Base-by-base conservation (phyloP, 2,888 invertebrate species). In the Labia minor region DNA sequence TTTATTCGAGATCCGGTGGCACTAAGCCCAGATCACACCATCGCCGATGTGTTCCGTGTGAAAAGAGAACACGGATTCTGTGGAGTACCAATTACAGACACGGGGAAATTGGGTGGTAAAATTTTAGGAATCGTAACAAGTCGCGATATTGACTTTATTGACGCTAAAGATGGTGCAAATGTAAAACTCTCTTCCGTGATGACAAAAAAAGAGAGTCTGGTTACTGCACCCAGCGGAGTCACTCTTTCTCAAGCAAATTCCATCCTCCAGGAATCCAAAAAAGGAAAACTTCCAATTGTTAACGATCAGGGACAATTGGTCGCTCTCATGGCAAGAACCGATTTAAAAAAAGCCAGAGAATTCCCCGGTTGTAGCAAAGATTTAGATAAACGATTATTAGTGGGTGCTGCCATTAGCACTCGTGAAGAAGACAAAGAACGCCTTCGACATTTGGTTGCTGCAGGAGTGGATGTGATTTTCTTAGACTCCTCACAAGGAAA, bases 401-500 rank as follows among this genome's bases (percentile, higher is more conserved):
- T 95, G 8, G 96, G 95, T 19, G 96, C 96, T 14, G 95, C 96
- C 0, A 90, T 96, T 71, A 93, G 95, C 0, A 96, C 96, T 3
- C 84, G 95, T 37, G 87, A 86, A 11, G 85, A 87, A 63, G 97
- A 98, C 75, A 90, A 86, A 75, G 82, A 85, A 0, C 82, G 97
- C 49, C 81, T 99, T 0, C 85, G 88, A 68, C 79, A 89, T 26
- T 81, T 99, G 8, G 89, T 89, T 10, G 82, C 83, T 68, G 95
- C 93, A 73, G 97, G 97, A 61, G 97, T 96, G 1, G 99, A 99
- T 81, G 95, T 99, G 6, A 85, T 99, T 70, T 88, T 99, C 19
- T 79, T 99, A 72, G 98, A 99, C 78, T 99, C 98, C 0, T 97
- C 97, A 4, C 98, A 99, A 79, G 98, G 98, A 65, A 97, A 98